Base-by-base conservation (phyloP, 2,797 vertebrate genomes). In the Nasua narica region DNA sequence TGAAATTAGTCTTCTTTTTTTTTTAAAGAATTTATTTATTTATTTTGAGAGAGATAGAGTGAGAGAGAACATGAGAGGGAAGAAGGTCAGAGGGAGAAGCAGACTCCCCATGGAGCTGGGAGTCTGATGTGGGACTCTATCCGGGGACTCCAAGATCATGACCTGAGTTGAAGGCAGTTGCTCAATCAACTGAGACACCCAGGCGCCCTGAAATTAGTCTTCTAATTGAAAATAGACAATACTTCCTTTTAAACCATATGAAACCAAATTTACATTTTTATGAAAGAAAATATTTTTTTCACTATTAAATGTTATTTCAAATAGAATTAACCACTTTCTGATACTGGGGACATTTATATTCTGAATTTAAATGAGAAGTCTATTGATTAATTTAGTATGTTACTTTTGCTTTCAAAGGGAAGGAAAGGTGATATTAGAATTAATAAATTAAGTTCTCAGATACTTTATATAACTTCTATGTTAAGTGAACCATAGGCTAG, bases 321-420 rank as follows among this genome's bases (percentile, higher is more conserved):
- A 85, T 65, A 84, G 5, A 90, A 81, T 83, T 79, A 90, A 92
- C 21, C 21, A 40, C 69, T 93, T 94, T 60, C 8, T 60, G 19
- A 72, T 19, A 56, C 43, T 50, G 52, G 12, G 8, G 35, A 18
- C 18, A 77, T 58, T 43, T 84, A 32, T 25, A 43, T 21, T 54
- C 85, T 92, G 27, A 29, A 93, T 91, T 35, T 89, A 40, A 93
- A 67, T 83, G 46, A 56, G 3, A 90, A 58, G 23, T 67, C 65
- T 83, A 29, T 58, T 86, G 40, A 93, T 86, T 74, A 60, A 74
- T 67, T 90, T 76, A 67, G 29, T 95, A 89, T 81, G 56, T 87
- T 90, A 79, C 32, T 40, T 89, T 84, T 87, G 40, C 40, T 90
- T 96, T 19, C 2, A 60, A 56, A 32, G 35, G 37, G 56, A 77